These are phyloP conservation scores for Rana temporaria DNA, from an alignment of 2,113 vertebrate species.

Conservation along the genomic window DNA sequence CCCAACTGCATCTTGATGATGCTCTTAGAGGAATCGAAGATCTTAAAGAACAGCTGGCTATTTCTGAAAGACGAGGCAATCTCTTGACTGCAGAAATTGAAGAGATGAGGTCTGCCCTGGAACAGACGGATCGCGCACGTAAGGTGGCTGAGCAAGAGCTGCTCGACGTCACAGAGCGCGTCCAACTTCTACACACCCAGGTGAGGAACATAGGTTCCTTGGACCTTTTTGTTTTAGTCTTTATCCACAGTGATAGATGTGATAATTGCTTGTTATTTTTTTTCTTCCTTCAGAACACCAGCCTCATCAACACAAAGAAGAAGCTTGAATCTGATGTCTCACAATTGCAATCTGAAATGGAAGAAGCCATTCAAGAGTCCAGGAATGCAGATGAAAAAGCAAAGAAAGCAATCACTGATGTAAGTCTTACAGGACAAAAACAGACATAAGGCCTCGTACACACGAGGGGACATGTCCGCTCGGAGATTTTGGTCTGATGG, in stretches of 20 bases:
- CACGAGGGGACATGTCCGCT: too few species aligned
- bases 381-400: slow-evolving; percentile 71
- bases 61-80: slow-evolving; percentile 74
- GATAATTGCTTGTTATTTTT: background rate
- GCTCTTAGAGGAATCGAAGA: slow-evolving; percentile 76
- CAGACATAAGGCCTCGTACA: too few species aligned
- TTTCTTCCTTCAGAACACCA: slow-evolving; percentile 71
- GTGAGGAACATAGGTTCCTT: slow-evolving; percentile 57
- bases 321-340: slow-evolving; percentile 75
- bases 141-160: slow-evolving; percentile 82
- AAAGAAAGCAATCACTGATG: slow-evolving; percentile 75
- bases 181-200: slow-evolving; percentile 81
- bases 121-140: slow-evolving; percentile 81
- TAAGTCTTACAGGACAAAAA: slow-evolving; percentile 61
- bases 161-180: slow-evolving; percentile 78
- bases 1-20: slow-evolving; percentile 86
- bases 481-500: too few species aligned
- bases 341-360: slow-evolving; percentile 74
- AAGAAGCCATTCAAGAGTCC: slow-evolving; percentile 73
- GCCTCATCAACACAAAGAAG: slow-evolving; percentile 77
- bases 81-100: slow-evolving; percentile 81
- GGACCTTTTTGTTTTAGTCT: background rate
- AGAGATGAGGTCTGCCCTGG: slow-evolving; percentile 79
- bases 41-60: slow-evolving; percentile 79
- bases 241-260: background rate